Percentiles rank a stretch among this genome's conserved stretches.
Conservation (phyloP, 2,888 invertebrate genomes). For the Melanotus villosus region DNA sequence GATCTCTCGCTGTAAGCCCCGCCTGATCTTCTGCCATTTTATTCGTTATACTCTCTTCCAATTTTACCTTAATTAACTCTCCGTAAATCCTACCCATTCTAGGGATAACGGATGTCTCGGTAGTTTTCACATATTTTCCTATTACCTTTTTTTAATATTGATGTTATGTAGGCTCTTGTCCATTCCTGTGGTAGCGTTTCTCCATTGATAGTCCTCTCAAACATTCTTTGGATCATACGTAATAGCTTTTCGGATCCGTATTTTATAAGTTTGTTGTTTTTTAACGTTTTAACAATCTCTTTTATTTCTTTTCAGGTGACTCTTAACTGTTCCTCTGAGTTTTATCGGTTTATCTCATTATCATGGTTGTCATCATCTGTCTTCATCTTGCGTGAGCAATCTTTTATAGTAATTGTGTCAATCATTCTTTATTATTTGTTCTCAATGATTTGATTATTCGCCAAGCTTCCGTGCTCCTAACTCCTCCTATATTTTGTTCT, state of each 20-base stretch:
- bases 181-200: neutral
- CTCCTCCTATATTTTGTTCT: constrained; percentile 3
- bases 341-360: neutral
- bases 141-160: constrained; percentile 1
- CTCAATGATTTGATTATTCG: neutral
- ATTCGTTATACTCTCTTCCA: neutral
- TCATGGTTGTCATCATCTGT: neutral
- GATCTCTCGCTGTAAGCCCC: neutral
- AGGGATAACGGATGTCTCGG: neutral
- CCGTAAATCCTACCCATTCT: neutral
- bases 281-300: neutral
- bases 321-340: neutral
- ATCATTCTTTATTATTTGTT: constrained; percentile 6
- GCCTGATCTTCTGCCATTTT: neutral
- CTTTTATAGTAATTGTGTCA: neutral
- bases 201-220: neutral
- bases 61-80: neutral
- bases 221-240: constrained; percentile 1
- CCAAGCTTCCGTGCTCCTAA: neutral
- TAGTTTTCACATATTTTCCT: constrained; percentile 6
- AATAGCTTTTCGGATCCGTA: neutral
- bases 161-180: neutral
- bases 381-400: neutral
- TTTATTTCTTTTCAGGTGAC: neutral
- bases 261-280: neutral